These are phyloP conservation scores for Atrichornis clamosus DNA, from an alignment of 2,113 vertebrate species.

Conservation along the genomic window DNA sequence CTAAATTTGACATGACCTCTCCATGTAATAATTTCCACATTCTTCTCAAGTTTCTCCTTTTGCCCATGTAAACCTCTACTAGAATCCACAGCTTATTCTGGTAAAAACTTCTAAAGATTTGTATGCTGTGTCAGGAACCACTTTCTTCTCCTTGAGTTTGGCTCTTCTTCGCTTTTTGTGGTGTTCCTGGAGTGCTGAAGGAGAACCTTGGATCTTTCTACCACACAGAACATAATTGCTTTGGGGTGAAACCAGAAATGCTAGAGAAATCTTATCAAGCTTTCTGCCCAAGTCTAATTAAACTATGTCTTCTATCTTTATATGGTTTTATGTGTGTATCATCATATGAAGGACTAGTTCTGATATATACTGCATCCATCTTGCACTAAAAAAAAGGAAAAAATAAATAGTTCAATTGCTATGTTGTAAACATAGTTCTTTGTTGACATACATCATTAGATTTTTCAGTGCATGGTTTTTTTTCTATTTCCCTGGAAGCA, in stretches of 20 bases:
- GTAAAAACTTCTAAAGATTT: not conserved
- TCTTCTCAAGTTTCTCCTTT: not conserved
- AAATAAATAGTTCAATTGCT: not conserved
- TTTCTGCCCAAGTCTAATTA: not conserved
- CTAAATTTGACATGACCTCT: not conserved
- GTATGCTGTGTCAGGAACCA: not conserved
- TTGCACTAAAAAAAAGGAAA: not conserved
- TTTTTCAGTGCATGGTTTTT: not conserved
- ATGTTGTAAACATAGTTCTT: not conserved
- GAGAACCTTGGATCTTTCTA: not conserved
- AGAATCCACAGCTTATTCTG: not conserved
- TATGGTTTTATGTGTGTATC: not conserved
- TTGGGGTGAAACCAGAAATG: not conserved
- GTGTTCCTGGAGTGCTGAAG: not conserved
- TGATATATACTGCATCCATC: not conserved
- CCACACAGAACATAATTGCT: not conserved
- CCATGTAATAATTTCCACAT: not conserved
- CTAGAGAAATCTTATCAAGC: not conserved
- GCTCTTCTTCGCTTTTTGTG: not conserved
- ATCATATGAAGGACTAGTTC: not conserved
- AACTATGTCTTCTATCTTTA: not conserved
- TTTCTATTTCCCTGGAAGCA: not conserved
- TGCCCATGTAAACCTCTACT: not conserved
- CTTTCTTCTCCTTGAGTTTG: not conserved
- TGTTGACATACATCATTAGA: not conserved